These are phyloP conservation scores for Gadopsis bispinosus DNA, from an alignment of 2,797 vertebrate genomes.

Conservation along the genomic window DNA sequence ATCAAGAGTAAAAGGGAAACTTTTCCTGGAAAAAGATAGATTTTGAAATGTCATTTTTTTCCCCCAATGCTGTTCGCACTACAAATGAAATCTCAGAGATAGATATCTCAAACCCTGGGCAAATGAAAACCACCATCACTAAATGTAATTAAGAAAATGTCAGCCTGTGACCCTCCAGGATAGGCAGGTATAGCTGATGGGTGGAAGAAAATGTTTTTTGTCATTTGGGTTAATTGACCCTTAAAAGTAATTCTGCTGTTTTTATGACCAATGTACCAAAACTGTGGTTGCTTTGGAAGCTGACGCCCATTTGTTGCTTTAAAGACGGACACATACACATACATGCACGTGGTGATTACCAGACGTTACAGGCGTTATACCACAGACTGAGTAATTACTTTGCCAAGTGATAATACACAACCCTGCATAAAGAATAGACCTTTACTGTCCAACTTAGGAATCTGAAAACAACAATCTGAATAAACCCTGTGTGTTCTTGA, in stretches of 20 bases:
- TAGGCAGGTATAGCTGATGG: not conserved
- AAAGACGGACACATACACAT: not conserved
- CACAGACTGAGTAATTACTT: not conserved
- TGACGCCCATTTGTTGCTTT: slow-evolving; percentile 5
- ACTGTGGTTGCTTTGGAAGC: not conserved
- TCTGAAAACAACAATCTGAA: slow-evolving; percentile 19
- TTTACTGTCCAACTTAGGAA: not conserved
- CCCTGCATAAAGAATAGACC: not conserved
- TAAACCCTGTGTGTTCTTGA: slow-evolving; percentile 4
- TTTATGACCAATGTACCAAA: not conserved
- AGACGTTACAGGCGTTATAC: not conserved
- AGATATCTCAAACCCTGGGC: not conserved
- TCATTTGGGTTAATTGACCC: slow-evolving; percentile 17
- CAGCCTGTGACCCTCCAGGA: not conserved
- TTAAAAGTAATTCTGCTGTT: slow-evolving; percentile 4
- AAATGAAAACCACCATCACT: not conserved
- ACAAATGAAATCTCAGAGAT: slow-evolving; percentile 15
- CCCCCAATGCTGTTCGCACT: not conserved
- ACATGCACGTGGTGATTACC: not conserved
- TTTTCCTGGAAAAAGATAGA: slow-evolving; percentile 6
- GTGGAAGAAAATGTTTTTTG: not conserved
- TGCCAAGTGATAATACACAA: not conserved
- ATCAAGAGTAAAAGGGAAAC: slow-evolving; percentile 8
- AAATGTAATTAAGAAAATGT: slow-evolving; percentile 12
- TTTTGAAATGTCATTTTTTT: slow-evolving; percentile 7